phyloP scores from a whole-genome alignment of 1,140 invertebrate species.

The Metopolophium dirhodum region DNA sequence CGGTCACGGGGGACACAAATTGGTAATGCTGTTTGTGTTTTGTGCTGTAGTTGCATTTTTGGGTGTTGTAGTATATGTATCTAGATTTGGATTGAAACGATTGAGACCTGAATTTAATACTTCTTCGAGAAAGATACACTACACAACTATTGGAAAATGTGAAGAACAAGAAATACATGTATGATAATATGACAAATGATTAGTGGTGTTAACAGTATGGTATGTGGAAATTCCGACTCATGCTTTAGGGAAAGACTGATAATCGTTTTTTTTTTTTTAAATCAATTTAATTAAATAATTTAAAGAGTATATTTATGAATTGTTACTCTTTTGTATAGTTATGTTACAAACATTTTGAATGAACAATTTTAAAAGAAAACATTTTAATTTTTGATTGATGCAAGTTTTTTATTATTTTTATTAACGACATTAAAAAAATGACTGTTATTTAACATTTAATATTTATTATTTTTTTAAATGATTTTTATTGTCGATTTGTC shows the following conservation, averaged over 20 bases:
- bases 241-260: constrained; percentile 57
- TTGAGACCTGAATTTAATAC: constrained; percentile 72
- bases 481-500: constrained; percentile 43
- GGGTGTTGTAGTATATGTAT: constrained; percentile 69
- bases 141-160: constrained; percentile 72
- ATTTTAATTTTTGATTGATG: constrained; percentile 25
- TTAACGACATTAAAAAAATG: constrained; percentile 33
- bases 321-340: constrained; percentile 44
- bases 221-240: constrained; percentile 49
- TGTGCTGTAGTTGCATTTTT: constrained; percentile 61
- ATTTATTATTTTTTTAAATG: constrained; percentile 44
- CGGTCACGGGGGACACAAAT: constrained; percentile 61
- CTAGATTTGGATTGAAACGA: constrained; percentile 67
- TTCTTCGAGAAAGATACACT: constrained; percentile 75
- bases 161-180: constrained; percentile 65
- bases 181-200: constrained; percentile 59
- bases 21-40: constrained; percentile 62
- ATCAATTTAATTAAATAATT: constrained; percentile 7
- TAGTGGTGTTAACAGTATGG: constrained; percentile 37
- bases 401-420: constrained; percentile 46
- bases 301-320: constrained; percentile 31
- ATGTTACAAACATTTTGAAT: constrained; percentile 9
- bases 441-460: constrained; percentile 42
- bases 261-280: constrained; percentile 24
- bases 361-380: constrained; percentile 3